Conservation (phyloP, 2,888 invertebrate species). For the Dendrolimus pini region DNA sequence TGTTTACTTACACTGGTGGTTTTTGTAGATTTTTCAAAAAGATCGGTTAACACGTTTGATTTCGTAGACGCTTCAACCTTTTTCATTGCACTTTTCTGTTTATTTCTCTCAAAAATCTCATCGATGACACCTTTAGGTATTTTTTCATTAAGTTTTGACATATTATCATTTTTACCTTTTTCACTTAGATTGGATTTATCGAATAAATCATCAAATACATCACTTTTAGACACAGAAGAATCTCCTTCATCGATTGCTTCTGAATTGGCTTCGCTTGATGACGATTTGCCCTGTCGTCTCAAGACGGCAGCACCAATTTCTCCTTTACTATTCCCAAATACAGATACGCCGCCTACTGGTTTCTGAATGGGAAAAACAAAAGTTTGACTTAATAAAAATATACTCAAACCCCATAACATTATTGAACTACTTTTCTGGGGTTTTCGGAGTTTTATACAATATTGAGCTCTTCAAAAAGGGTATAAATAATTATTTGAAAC, state of each 20-base stretch:
- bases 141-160: slow-evolving; percentile 11
- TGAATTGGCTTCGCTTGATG: slow-evolving; percentile 39
- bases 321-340: slow-evolving; percentile 66
- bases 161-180: slow-evolving; percentile 13
- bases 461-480: too few relatives aligned
- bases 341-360: slow-evolving; percentile 77
- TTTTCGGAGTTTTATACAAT: too few relatives aligned
- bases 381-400: too few relatives aligned
- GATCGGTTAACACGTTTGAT: background rate
- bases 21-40: background rate
- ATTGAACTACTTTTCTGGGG: too few relatives aligned
- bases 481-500: too few relatives aligned
- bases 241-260: slow-evolving; percentile 7
- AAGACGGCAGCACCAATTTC: slow-evolving; percentile 61
- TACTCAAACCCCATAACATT: too few relatives aligned
- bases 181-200: slow-evolving; percentile 34
- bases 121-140: slow-evolving; percentile 9
- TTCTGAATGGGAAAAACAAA: slow-evolving; percentile 55
- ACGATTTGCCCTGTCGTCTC: slow-evolving; percentile 43
- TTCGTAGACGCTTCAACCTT: slow-evolving; percentile 8
- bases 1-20: background rate
- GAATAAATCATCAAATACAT: slow-evolving; percentile 56
- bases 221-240: slow-evolving; percentile 22
- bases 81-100: slow-evolving; percentile 12
- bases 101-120: slow-evolving; percentile 12